A percentile compares a stretch with the other conserved stretches of the same genome.
Conservation (phyloP, 2,888 invertebrate species). For the Lasioglossum figueresi region DNA sequence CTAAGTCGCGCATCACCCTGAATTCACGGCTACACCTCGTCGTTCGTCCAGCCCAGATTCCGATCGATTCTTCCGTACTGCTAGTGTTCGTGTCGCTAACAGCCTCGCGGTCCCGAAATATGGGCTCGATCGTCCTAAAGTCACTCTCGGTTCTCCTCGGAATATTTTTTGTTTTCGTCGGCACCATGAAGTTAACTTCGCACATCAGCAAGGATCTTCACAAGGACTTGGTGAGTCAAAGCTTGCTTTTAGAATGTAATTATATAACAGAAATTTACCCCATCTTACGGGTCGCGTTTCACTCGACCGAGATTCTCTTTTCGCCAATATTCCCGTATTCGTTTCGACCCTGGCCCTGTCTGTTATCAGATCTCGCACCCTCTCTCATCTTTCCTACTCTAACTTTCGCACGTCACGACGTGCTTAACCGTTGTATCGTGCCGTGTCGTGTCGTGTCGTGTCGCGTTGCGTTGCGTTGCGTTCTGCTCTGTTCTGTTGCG, state of each 20-base stretch:
- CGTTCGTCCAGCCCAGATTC: constrained; percentile 52
- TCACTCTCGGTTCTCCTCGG: constrained; percentile 96
- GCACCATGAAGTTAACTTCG: constrained; percentile 95
- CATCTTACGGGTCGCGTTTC: constrained; percentile 16
- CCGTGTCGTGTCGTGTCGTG: background rate
- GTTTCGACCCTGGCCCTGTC: background rate
- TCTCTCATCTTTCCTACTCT: constrained; percentile 15
- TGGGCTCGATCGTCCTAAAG: constrained; percentile 93
- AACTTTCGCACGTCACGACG: constrained; percentile 4
- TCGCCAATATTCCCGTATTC: background rate
- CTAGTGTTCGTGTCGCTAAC: constrained; percentile 40
- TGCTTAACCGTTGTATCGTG: background rate
- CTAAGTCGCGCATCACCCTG: constrained; percentile 33
- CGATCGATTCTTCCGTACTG: constrained; percentile 56
- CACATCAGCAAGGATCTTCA: constrained; percentile 97
- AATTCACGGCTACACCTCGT: constrained; percentile 41
- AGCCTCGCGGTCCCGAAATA: constrained; percentile 67
- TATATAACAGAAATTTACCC: constrained; percentile 48
- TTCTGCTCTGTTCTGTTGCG: background rate
- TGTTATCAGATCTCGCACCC: background rate
- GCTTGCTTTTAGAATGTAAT: constrained; percentile 24
- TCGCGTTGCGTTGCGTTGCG: background rate
- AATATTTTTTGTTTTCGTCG: constrained; percentile 97
- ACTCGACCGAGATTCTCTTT: constrained; percentile 14
- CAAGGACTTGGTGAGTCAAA: constrained; percentile 94